Conservation (phyloP, 2,113 vertebrate genomes). For the Tachycineta bicolor region DNA sequence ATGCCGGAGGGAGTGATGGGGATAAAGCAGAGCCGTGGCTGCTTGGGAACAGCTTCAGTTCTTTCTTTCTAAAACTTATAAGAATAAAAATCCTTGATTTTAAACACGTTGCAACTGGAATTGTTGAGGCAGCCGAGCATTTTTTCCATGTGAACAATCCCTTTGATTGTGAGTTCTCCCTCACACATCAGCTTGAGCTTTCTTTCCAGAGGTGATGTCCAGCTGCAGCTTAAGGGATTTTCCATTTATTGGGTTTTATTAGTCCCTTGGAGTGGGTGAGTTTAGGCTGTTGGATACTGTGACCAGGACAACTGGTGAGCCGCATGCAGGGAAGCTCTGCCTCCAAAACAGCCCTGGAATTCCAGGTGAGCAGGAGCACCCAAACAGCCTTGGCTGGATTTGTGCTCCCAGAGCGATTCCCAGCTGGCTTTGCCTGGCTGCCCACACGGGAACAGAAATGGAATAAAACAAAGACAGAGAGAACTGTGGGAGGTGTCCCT, state of each 20-base stretch:
- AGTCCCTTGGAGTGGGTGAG: not conserved
- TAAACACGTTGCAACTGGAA: not conserved
- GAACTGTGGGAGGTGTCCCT: not conserved
- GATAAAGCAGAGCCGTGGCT: not conserved
- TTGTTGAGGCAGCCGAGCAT: not conserved
- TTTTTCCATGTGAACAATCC: not conserved
- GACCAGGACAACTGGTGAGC: not conserved
- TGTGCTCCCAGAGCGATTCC: not conserved
- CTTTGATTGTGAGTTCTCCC: not conserved
- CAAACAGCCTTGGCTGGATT: not conserved
- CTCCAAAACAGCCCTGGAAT: not conserved
- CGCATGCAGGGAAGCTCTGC: not conserved
- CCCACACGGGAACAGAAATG: not conserved
- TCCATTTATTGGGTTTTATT: not conserved
- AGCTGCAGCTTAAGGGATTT: not conserved
- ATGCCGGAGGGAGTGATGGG: not conserved
- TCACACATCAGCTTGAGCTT: not conserved
- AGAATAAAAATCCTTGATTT: not conserved
- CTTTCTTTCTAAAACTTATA: not conserved
- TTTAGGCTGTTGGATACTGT: not conserved
- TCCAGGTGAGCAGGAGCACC: not conserved
- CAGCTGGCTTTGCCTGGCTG: not conserved
- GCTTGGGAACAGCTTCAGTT: not conserved
- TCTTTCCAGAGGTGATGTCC: not conserved
- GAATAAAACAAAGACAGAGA: not conserved